Conservation (phyloP, 2,113 vertebrate species). For the Strix aluco region DNA sequence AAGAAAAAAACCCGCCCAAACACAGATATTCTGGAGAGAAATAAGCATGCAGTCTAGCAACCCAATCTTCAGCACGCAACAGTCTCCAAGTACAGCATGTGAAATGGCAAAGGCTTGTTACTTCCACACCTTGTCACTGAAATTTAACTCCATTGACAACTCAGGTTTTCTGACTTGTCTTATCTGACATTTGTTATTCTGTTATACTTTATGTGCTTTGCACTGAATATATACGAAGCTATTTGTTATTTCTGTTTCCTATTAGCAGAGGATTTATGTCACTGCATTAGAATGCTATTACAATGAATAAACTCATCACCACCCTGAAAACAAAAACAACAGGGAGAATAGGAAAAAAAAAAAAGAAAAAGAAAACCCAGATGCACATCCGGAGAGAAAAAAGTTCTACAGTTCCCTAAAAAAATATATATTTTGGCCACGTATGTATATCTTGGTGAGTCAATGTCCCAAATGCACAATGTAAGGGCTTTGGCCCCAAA, state of each 20-base stretch:
- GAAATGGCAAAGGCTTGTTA: background rate
- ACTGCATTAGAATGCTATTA: constrained; percentile 32
- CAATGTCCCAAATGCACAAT: background rate
- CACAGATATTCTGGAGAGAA: background rate
- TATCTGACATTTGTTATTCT: background rate
- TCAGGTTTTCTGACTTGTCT: background rate
- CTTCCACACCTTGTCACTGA: background rate
- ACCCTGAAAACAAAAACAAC: constrained; percentile 33
- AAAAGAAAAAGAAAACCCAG: constrained; percentile 5
- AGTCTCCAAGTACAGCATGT: background rate
- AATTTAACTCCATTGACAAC: background rate
- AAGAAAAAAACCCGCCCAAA: background rate
- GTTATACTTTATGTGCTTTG: background rate
- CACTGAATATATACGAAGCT: background rate
- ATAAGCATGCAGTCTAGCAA: background rate
- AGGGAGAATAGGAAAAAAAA: background rate
- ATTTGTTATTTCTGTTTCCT: constrained; percentile 12
- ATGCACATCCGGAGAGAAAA: background rate
- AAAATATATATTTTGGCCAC: background rate
- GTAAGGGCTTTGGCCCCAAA: background rate
- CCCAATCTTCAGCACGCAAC: background rate
- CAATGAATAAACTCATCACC: constrained; percentile 6
- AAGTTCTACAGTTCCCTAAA: background rate
- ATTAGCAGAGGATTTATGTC: constrained; percentile 18
- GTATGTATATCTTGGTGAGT: background rate